Evolutionary conservation across 2,888 invertebrate genomes (phyloP), one percentile per base, ranked within the genome.

Genomic region (Crocallis elinguaria): DNA sequence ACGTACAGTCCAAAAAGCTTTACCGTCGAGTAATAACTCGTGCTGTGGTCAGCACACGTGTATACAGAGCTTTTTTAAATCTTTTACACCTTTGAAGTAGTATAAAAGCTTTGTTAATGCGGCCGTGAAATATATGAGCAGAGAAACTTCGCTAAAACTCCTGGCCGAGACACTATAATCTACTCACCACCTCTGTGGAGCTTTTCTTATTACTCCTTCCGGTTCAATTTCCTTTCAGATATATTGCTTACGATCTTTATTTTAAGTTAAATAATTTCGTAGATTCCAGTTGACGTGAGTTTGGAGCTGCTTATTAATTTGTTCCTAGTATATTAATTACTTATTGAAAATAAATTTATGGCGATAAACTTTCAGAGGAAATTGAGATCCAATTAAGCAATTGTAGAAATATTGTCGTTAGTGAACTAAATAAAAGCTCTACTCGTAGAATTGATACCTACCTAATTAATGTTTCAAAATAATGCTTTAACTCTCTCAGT

Each of bases 41-140:
- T 1, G 3, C 0, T 12, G n/a, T 30, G 13, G 13, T 30, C 1
- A 13, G 8, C 8, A 3, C 3, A 27, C 2, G 27, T 27, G 8
- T 27, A 8, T 9, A n/a, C 9, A 9, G 27, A n/a, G n/a, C n/a
- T n/a, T n/a, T n/a, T n/a, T n/a, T 37, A 48, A 67, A 69, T 66
- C 62, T 62, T 64, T 60, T 61, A 58, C 52, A 61, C 45, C 49
- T 71, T 49, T 29, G 9, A 66, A 62, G 66, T 64, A 57, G 57
- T 67, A 64, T 65, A 70, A 71, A 77, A 78, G 66, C 75, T 39
- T 78, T 65, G 61, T 60, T 71, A 73, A 72, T 66, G 66, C 66
- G 71, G 62, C 70, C 66, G 58, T 73, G 70, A 76, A 77, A 73
- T 74, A 71, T 75, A 68, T 72, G 68, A 65, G 9, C 32, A 62